Conservation (phyloP, 2,113 vertebrate genomes). For the Sylvilagus bachmani region DNA sequence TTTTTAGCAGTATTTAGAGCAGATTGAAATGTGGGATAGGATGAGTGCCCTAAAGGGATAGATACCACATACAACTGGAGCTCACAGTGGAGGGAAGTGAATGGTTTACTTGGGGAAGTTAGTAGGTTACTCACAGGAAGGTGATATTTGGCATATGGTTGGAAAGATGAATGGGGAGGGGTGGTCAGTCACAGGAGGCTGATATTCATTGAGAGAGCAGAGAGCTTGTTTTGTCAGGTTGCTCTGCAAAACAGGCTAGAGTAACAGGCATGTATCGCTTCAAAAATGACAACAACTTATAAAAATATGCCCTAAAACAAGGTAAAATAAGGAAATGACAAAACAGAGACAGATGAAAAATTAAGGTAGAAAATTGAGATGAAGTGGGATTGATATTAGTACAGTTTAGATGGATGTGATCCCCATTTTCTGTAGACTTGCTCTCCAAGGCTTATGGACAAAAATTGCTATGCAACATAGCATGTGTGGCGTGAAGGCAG, state of each 20-base stretch:
- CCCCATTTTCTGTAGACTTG: neutral
- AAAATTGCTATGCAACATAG: neutral
- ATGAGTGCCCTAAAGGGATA: neutral
- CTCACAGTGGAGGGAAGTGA: neutral
- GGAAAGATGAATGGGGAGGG: neutral
- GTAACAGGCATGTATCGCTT: slow-evolving; percentile 8
- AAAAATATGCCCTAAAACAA: neutral
- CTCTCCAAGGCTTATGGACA: neutral
- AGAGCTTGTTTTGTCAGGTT: neutral
- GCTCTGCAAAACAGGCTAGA: neutral
- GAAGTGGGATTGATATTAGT: neutral
- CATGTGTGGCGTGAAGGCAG: neutral
- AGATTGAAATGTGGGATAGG: neutral
- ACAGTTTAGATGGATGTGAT: neutral
- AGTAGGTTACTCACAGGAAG: slow-evolving; percentile 30
- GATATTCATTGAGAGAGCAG: neutral
- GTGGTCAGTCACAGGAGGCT: neutral
- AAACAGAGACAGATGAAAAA: neutral
- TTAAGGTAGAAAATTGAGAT: neutral
- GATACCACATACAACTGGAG: neutral
- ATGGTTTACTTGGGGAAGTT: neutral
- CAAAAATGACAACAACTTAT: slow-evolving; percentile 1
- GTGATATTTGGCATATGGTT: slow-evolving; percentile 5
- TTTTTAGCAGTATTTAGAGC: neutral
- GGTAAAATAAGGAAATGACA: neutral